phyloP scores from a whole-genome alignment of 2,888 invertebrate genomes.

The Gari tellinella region DNA sequence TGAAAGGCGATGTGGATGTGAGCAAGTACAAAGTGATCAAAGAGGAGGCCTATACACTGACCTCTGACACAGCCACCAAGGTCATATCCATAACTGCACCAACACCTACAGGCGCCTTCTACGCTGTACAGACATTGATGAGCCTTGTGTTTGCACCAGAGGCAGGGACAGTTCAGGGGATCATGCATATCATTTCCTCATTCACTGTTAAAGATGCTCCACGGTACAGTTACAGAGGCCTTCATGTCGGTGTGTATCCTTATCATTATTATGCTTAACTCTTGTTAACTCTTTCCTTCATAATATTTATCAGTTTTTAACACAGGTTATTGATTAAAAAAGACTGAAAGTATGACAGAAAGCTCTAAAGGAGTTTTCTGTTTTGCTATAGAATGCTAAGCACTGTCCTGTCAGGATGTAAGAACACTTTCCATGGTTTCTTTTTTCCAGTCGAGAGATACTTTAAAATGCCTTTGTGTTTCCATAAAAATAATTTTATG shows the following conservation, averaged over 20 bases:
- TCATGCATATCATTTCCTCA: constrained; percentile 31
- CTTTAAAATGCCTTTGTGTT: too few relatives aligned
- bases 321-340: too few relatives aligned
- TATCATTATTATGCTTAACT: too few relatives aligned
- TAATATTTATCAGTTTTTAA: too few relatives aligned
- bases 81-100: constrained; percentile 62
- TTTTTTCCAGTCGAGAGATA: too few relatives aligned
- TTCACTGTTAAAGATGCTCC: constrained; percentile 61
- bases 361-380: too few relatives aligned
- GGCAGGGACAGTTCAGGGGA: constrained; percentile 20
- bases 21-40: constrained; percentile 3
- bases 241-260: constrained; percentile 79
- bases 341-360: too few relatives aligned
- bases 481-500: too few relatives aligned
- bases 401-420: too few relatives aligned
- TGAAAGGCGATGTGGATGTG: constrained; percentile 4
- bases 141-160: constrained; percentile 49
- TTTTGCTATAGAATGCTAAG: too few relatives aligned
- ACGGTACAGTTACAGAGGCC: constrained; percentile 71
- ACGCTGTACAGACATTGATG: constrained; percentile 72
- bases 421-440: too few relatives aligned
- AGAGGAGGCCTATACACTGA: constrained; percentile 70
- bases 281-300: too few relatives aligned
- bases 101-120: constrained; percentile 69
- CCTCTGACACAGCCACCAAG: constrained; percentile 51